These are phyloP conservation scores for Zaprionus nigranus DNA, from an alignment of 1,140 invertebrate species.

Conservation along the genomic window DNA sequence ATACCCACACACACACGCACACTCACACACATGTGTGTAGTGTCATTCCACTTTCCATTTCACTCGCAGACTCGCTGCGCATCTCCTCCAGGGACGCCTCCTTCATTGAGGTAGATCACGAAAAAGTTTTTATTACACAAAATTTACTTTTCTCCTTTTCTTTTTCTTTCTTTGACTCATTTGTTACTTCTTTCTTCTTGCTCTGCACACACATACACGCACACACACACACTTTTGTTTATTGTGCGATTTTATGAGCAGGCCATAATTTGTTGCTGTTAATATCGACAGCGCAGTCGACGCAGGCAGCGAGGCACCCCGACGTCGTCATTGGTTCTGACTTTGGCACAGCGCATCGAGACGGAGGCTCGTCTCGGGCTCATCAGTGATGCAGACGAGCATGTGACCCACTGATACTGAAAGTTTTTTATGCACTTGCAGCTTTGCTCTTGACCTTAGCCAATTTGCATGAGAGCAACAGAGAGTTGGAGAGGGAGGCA, in stretches of 20 bases:
- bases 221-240: conserved; percentile 60
- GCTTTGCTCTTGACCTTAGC: conserved; percentile 76
- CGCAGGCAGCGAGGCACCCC: conserved; percentile 28
- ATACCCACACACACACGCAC: background rate
- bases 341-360: conserved; percentile 20
- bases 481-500: background rate
- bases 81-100: conserved; percentile 42
- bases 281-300: conserved; percentile 62
- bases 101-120: conserved; percentile 79
- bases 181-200: conserved; percentile 58
- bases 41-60: conserved; percentile 70
- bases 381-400: conserved; percentile 82
- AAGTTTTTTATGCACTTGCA: conserved; percentile 34
- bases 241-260: conserved; percentile 79
- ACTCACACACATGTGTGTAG: background rate
- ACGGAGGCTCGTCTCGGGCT: conserved; percentile 51
- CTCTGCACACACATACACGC: background rate
- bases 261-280: conserved; percentile 81
- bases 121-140: conserved; percentile 78
- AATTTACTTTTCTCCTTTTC: conserved; percentile 51
- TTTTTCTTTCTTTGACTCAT: conserved; percentile 48
- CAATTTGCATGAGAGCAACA: conserved; percentile 74
- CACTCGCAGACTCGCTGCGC: conserved; percentile 31
- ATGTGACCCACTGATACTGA: conserved; percentile 76
- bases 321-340: conserved; percentile 8